Evolutionary conservation across 2,797 vertebrate genomes (phyloP), one percentile per base, ranked within the genome.

Genomic region (Lateolabrax maculatus): DNA sequence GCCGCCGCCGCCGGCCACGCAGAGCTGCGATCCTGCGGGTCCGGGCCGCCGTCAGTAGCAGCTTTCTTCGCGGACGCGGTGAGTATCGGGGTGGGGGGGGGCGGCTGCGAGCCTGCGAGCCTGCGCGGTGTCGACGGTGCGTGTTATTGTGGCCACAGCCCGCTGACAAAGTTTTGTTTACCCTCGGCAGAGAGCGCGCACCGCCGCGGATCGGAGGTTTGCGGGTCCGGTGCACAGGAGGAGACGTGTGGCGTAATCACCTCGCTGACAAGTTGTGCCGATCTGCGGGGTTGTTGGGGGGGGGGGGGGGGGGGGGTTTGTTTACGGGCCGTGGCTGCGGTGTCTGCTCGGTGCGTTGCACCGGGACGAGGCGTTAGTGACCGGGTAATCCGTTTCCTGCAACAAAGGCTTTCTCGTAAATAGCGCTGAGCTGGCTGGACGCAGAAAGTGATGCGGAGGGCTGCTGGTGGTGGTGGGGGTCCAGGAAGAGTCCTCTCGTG

Each of bases 361-460:
- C 6, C 57, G 80, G 88, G 87, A 85, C 89, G 61, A n/a, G 90
- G 90, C 86, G 84, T 93, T 92, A 91, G 86, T 87, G 88, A 81
- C 81, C 86, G 90, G 91, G 91, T 95, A 93, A 95, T 94, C 94
- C 91, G 85, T 90, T 87, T 90, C 87, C 83, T 93, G 92, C 94
- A 95, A 95, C 95, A 95, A 95, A 95, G 94, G 90, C 72, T 73
- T 93, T 91, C 90, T 93, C 80, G 92, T 94, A 92, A 93, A 94
- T 92, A 88, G 90, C 89, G 93, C 93, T 92, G 94, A 94, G 91
- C 91, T 92, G 90, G 87, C 91, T 81, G 83, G 61, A 46, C 75
- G 71, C 57, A 77, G 77, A 84, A 64, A 77, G 82, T 77, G 83
- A 79, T 77, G 84, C 67, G 67, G 75, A 73, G 49, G 34, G 27